phyloP scores from a whole-genome alignment of 2,113 vertebrate genomes.

The Sebastes fasciatus region DNA sequence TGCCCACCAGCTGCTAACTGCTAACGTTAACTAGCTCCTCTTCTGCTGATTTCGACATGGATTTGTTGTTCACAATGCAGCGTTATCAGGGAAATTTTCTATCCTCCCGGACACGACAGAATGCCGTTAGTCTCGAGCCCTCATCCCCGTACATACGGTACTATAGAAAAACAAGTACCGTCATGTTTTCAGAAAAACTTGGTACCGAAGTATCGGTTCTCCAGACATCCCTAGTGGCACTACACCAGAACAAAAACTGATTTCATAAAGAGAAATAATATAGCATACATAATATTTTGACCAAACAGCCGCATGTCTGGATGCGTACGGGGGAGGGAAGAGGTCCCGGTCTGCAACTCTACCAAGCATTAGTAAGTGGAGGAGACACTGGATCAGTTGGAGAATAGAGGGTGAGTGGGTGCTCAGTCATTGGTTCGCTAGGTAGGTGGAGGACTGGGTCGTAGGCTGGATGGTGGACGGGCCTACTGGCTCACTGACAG shows the following conservation, averaged over 20 bases:
- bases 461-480: slow-evolving; percentile 21
- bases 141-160: too few relatives aligned
- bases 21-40: too few relatives aligned
- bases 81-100: too few relatives aligned
- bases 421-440: neutral
- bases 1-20: too few relatives aligned
- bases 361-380: slow-evolving; percentile 50
- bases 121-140: too few relatives aligned
- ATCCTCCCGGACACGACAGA: too few relatives aligned
- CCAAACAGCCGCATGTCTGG: neutral
- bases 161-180: too few relatives aligned
- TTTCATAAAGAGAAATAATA: neutral
- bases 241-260: neutral
- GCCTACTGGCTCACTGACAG: slow-evolving; percentile 24
- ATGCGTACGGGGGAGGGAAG: neutral
- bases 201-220: too few relatives aligned
- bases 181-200: too few relatives aligned
- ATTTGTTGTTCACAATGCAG: too few relatives aligned
- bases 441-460: slow-evolving; percentile 16
- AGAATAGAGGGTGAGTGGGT: neutral
- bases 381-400: slow-evolving; percentile 44
- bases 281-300: neutral
- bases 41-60: too few relatives aligned
- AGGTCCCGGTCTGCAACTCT: slow-evolving; percentile 1
- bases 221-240: neutral